Evolutionary conservation across 2,797 vertebrate genomes (phyloP).

Genomic region (Pteronotus mesoamericanus): DNA sequence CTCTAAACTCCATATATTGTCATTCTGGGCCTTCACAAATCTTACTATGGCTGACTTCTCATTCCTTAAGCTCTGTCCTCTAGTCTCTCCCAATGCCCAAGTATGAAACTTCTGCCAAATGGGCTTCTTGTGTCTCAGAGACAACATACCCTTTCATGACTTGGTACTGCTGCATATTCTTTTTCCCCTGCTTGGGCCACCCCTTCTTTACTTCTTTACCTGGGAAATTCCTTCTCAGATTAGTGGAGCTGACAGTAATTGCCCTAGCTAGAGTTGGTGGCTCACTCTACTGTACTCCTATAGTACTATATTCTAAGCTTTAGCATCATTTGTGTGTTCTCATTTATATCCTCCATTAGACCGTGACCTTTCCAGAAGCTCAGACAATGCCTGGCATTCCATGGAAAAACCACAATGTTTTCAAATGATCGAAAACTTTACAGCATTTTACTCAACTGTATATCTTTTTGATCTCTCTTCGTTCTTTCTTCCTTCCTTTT

Average conservation of each 20-base stretch:
- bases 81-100: fast-evolving
- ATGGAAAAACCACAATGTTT: neutral
- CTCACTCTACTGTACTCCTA: neutral
- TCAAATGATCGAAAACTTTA: neutral
- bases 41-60: neutral
- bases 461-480: neutral
- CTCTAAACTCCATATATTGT: neutral
- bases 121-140: neutral
- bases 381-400: neutral
- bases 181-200: neutral
- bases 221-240: neutral
- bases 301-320: neutral
- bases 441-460: neutral
- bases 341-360: neutral
- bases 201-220: neutral
- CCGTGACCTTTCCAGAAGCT: neutral
- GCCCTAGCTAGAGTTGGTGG: neutral
- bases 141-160: neutral
- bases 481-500: neutral
- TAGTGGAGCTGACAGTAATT: neutral
- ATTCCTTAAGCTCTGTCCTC: neutral
- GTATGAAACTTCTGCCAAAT: neutral
- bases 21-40: neutral
- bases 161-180: neutral
- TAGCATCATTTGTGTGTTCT: neutral